Percentiles rank a stretch among this genome's conserved stretches.
Conservation (phyloP, 2,888 invertebrate genomes). For the Drosophila aldrichi region DNA sequence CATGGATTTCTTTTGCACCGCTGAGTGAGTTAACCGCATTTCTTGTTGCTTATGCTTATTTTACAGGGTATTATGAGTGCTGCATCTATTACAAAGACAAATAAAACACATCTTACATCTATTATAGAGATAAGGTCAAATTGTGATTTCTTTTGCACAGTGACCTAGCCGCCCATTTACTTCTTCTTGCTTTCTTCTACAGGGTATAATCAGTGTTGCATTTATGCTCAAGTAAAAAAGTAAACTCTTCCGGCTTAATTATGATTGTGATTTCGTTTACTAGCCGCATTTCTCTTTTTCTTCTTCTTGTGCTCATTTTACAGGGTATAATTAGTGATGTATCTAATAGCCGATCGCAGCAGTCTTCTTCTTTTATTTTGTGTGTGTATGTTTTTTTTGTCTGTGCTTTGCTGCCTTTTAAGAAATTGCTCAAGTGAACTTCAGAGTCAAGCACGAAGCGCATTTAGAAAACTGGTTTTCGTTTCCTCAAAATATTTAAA, state of each 20-base stretch:
- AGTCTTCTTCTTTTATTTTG: slow-evolving; percentile 5
- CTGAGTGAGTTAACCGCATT: not conserved
- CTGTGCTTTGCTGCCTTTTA: slow-evolving; percentile 20
- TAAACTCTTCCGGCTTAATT: not conserved
- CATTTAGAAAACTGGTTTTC: slow-evolving; percentile 50
- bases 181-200: not conserved
- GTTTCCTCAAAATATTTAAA: slow-evolving; percentile 28
- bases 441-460: slow-evolving; percentile 38
- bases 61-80: slow-evolving; percentile 1
- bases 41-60: not conserved
- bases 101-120: not conserved
- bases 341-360: slow-evolving; percentile 22
- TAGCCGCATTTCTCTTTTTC: not conserved
- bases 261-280: not conserved
- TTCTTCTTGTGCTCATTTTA: not conserved
- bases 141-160: not conserved
- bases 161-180: not conserved
- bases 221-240: not conserved
- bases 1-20: not conserved
- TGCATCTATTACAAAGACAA: not conserved
- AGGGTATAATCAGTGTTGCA: slow-evolving; percentile 5
- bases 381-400: not conserved
- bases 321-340: slow-evolving; percentile 53
- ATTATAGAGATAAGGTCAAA: not conserved
- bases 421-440: slow-evolving; percentile 57